Base-by-base conservation (phyloP, 2,797 vertebrate genomes). In the Leptodactylus fallax region DNA sequence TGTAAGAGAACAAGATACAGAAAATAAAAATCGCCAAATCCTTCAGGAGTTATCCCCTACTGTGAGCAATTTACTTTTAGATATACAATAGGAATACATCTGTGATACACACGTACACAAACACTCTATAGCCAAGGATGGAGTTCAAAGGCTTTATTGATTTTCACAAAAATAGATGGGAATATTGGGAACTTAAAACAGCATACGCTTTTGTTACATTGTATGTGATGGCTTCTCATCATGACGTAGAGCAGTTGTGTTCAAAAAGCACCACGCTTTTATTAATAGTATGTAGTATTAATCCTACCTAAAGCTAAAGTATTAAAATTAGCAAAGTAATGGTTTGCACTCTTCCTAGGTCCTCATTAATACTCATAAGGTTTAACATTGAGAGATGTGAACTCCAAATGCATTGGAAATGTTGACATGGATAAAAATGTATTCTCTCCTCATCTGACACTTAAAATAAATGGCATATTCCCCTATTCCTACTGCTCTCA, bases 381-480 rank as follows among this genome's bases (percentile, higher is more conserved):
- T 49, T 61, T 76, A 76, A 76, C 55, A 17, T 60, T 85, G 84
- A 85, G 23, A n/a, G 25, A 85, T 85, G 25, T 14, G 16, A 55
- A 55, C 13, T 25, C 23, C 55, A 79, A 69, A 85, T 79, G 55
- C 49, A 21, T 79, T 78, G 77, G 84, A 85, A 85, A 79, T 79
- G 17, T 79, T 79, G 72, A 53, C 60, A 27, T 79, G 58, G 49
- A 69, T 21, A 67, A 58, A 78, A 86, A 86, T 86, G 49, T 86
- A 69, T 69, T 71, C 49, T 69, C 60, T 79, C 16, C 49, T 56
- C 7, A 58, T 55, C 58, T 86, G 76, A 69, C 77, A 69, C 49
- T 45, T 69, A 80, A 86, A 86, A 86, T 86, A 79, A 86, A 86
- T 86, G 61, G 58, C 19, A 79, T 21, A 53, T 71, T 17, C 63